Conservation (phyloP, 2,888 invertebrate species). For the Stenodema calcarata region DNA sequence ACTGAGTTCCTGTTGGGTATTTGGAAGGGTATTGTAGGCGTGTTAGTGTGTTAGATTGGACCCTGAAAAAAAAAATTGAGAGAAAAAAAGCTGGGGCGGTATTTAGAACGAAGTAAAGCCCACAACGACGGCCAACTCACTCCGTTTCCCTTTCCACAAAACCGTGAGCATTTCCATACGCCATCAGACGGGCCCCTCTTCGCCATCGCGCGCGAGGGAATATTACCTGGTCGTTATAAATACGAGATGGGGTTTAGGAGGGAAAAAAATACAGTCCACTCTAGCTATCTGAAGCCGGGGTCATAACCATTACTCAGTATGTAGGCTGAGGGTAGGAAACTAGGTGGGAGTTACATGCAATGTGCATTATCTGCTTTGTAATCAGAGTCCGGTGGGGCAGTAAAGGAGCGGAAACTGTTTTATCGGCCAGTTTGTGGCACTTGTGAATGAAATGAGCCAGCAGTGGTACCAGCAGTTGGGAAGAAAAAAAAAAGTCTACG, state of each 20-base stretch:
- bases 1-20: background rate
- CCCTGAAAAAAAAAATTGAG: background rate
- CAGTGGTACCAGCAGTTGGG: background rate
- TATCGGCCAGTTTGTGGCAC: background rate
- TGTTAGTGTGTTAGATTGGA: background rate
- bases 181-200: background rate
- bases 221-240: slow-evolving; percentile 32
- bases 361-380: slow-evolving; percentile 10
- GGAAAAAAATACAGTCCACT: background rate
- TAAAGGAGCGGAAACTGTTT: background rate
- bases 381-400: background rate
- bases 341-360: slow-evolving; percentile 6
- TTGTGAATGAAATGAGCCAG: background rate
- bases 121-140: background rate
- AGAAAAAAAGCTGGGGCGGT: no score
- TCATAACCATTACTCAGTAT: slow-evolving; percentile 21
- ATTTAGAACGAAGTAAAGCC: background rate
- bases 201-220: background rate
- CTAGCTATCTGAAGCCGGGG: background rate
- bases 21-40: background rate
- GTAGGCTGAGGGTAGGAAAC: background rate
- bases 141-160: background rate
- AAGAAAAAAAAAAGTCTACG: background rate
- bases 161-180: slow-evolving; percentile 6
- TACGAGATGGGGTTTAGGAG: background rate